phyloP scores from a whole-genome alignment of 2,888 invertebrate genomes.

The Euplexia lucipara region DNA sequence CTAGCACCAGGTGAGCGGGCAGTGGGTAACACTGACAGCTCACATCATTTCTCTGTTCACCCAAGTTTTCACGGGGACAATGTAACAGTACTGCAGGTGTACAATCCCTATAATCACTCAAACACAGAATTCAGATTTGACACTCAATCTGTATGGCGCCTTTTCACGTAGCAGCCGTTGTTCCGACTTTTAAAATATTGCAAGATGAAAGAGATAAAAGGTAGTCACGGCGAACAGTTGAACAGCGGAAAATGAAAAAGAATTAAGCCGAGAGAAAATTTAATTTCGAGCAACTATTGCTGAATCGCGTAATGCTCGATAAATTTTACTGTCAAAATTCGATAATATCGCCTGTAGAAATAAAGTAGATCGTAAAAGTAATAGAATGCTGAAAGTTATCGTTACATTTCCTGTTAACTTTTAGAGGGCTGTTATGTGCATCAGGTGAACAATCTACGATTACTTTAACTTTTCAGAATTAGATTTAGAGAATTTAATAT shows the following conservation, averaged over 20 bases:
- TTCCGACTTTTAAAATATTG: slow-evolving; percentile 47
- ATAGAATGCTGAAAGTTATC: slow-evolving; percentile 50
- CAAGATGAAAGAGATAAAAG: slow-evolving; percentile 54
- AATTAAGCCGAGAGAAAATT: slow-evolving; percentile 54
- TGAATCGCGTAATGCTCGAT: slow-evolving; percentile 59
- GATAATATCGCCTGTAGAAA: slow-evolving; percentile 57
- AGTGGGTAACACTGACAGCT: too few species aligned
- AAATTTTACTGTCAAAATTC: slow-evolving; percentile 64
- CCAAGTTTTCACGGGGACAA: too few species aligned
- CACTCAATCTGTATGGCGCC: slow-evolving; percentile 42
- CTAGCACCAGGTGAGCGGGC: too few species aligned
- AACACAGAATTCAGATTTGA: slow-evolving; percentile 42
- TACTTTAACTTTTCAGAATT: slow-evolving; percentile 20
- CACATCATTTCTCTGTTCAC: too few species aligned
- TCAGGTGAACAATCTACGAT: slow-evolving; percentile 34
- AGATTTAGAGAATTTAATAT: slow-evolving; percentile 20
- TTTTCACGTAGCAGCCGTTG: slow-evolving; percentile 26
- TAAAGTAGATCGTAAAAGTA: slow-evolving; percentile 59
- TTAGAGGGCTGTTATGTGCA: slow-evolving; percentile 22
- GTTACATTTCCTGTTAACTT: slow-evolving; percentile 45
- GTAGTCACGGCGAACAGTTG: slow-evolving; percentile 37
- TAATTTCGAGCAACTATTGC: slow-evolving; percentile 59
- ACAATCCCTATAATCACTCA: slow-evolving; percentile 38
- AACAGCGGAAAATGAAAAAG: slow-evolving; percentile 61
- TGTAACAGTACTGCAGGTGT: too few species aligned